Conservation (phyloP, 2,888 invertebrate species). For the Nasonovia ribisnigri region DNA sequence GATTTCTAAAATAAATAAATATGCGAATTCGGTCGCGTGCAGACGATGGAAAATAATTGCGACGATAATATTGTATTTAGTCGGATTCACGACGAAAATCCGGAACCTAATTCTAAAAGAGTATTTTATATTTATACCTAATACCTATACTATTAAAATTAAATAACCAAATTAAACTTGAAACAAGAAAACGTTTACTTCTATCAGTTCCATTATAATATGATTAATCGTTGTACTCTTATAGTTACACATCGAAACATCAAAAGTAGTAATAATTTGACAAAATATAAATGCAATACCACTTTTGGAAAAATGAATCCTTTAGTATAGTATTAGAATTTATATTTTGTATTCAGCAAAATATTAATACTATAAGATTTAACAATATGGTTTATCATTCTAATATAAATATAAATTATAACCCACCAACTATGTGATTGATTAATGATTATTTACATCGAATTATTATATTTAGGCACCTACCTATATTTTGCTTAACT, state of each 20-base stretch:
- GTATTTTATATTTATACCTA: neutral
- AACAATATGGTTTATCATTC: neutral
- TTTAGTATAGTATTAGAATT: neutral
- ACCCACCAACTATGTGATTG: neutral
- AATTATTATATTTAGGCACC: neutral
- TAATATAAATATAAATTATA: neutral
- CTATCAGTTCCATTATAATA: neutral
- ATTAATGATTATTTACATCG: too few relatives aligned
- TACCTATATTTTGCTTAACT: too few relatives aligned
- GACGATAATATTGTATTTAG: neutral
- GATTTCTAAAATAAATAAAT: constrained; percentile 5
- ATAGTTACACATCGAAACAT: neutral
- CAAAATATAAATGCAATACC: neutral
- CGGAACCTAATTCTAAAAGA: neutral
- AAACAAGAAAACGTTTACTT: too few relatives aligned
- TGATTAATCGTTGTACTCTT: neutral
- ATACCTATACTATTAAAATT: neutral
- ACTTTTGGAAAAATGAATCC: neutral
- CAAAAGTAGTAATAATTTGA: neutral
- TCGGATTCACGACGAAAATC: neutral
- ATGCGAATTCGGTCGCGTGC: neutral
- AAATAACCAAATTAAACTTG: too few relatives aligned
- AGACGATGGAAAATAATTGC: neutral
- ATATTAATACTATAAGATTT: neutral
- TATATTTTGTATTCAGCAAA: neutral